These are phyloP conservation scores for Panopea generosa DNA, from an alignment of 2,888 invertebrate species.

Conservation along the genomic window DNA sequence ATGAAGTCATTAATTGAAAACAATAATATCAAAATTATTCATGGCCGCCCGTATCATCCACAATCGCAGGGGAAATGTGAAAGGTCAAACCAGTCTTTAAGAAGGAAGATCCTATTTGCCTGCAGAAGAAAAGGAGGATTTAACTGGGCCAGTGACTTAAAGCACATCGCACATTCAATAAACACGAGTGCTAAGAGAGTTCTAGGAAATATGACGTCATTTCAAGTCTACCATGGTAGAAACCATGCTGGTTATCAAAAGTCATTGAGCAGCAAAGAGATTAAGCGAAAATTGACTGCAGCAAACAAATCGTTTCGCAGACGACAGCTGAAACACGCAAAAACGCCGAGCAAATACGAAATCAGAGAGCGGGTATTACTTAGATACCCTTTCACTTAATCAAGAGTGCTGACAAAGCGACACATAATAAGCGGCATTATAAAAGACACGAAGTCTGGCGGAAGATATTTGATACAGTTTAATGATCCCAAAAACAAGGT, in stretches of 20 bases:
- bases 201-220: conserved; percentile 26
- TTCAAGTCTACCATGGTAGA: conserved; percentile 22
- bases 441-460: not conserved
- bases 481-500: no score
- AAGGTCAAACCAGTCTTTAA: conserved; percentile 13
- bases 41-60: conserved; percentile 25
- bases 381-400: conserved; percentile 15
- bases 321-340: conserved; percentile 5
- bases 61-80: conserved; percentile 28
- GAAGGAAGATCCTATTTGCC: conserved; percentile 19
- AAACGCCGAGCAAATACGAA: conserved; percentile 19
- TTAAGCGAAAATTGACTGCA: conserved; percentile 4
- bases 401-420: conserved; percentile 23
- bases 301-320: conserved; percentile 11
- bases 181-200: no score
- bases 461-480: conserved; percentile 15
- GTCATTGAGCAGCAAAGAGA: not conserved
- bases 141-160: conserved; percentile 15
- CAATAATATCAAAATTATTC: conserved; percentile 18
- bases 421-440: conserved; percentile 16
- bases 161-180: conserved; percentile 14
- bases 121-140: conserved; percentile 13
- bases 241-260: not conserved
- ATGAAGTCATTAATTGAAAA: conserved; percentile 18
- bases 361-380: conserved; percentile 18